A percentile compares a stretch with the other conserved stretches of the same genome.
phyloP scores from a whole-genome alignment of 2,888 invertebrate species.

The Blastobasis lacticolella region DNA sequence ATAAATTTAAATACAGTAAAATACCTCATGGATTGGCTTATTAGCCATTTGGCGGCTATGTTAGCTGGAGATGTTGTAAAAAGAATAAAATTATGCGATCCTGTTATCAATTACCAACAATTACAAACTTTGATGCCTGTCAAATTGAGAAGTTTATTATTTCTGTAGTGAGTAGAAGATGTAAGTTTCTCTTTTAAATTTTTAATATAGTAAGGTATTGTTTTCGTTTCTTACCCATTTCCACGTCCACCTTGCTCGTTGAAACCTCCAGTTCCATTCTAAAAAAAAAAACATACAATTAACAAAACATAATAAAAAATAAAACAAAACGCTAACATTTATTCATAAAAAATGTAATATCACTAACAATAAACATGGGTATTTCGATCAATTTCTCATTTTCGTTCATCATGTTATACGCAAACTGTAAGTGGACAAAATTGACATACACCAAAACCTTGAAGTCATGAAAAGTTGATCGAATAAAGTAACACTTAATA shows the following conservation, averaged over 20 bases:
- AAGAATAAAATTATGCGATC: no score
- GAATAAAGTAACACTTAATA: conserved; percentile 1
- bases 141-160: no score
- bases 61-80: no score
- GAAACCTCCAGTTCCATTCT: conserved; percentile 89
- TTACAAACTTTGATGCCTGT: no score
- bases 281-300: conserved; percentile 76
- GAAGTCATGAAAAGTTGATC: conserved; percentile 18
- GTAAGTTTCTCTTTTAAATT: no score
- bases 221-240: conserved; percentile 80
- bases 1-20: no score
- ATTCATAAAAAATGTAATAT: conserved; percentile 34
- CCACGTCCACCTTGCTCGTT: conserved; percentile 85
- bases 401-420: no score
- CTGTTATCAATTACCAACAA: no score
- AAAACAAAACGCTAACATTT: conserved; percentile 47
- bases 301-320: conserved; percentile 32
- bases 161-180: no score
- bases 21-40: no score
- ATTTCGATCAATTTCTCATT: conserved; percentile 25
- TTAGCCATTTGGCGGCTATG: no score
- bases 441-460: conserved; percentile 5
- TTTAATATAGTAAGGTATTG: no score
- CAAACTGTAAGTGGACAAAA: background rate
- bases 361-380: conserved; percentile 17